These are phyloP conservation scores for Hyaena hyaena DNA, from an alignment of 2,113 vertebrate genomes.

Conservation along the genomic window DNA sequence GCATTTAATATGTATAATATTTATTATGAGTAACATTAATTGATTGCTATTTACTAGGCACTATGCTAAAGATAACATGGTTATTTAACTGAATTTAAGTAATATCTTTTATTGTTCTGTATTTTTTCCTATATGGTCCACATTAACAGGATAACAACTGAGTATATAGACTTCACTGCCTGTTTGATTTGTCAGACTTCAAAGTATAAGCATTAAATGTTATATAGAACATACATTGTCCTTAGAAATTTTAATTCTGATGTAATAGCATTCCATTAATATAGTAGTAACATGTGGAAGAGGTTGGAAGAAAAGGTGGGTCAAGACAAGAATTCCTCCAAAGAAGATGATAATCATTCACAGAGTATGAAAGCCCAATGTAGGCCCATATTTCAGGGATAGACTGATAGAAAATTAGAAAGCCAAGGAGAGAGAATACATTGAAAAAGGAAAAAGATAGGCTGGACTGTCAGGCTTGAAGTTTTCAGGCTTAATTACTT, in stretches of 20 bases:
- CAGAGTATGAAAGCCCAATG: neutral
- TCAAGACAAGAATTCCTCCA: neutral
- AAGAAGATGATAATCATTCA: neutral
- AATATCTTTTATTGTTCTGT: neutral
- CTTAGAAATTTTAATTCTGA: neutral
- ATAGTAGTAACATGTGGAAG: neutral
- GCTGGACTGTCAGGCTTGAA: neutral
- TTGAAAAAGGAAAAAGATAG: neutral
- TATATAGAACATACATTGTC: neutral
- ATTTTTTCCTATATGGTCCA: neutral
- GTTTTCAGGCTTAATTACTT: neutral
- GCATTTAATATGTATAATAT: neutral
- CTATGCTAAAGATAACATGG: neutral
- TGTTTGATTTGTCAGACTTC: neutral
- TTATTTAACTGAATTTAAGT: constrained; percentile 30
- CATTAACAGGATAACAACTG: neutral
- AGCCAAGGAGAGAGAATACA: neutral
- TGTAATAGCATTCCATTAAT: neutral
- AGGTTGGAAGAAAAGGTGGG: neutral
- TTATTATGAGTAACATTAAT: neutral
- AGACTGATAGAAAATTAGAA: neutral
- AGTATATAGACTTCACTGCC: neutral
- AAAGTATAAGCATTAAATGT: neutral
- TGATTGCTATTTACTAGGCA: neutral
- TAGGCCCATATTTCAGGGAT: neutral